These are phyloP conservation scores for Lophotriccus pileatus DNA, from an alignment of 2,797 vertebrate species.

Conservation along the genomic window DNA sequence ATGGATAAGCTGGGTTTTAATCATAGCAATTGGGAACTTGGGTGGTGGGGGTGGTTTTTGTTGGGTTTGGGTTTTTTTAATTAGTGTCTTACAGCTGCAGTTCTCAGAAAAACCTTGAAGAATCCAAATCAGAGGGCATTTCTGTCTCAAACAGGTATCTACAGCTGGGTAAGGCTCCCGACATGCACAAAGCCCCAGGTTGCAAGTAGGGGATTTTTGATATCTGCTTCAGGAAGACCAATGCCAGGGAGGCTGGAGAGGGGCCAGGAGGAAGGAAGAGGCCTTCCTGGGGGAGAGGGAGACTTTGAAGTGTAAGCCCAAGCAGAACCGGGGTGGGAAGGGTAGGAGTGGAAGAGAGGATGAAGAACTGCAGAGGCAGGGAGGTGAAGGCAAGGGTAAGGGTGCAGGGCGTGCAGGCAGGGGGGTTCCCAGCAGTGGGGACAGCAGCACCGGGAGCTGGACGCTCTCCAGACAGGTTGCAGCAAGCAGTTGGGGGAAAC, in stretches of 20 bases:
- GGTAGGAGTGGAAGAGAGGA: fast-evolving
- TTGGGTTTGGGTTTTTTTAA: background rate
- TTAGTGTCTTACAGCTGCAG: background rate
- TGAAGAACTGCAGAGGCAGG: background rate
- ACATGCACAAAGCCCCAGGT: background rate
- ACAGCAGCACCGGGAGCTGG: background rate
- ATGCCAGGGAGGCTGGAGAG: slow-evolving; percentile 16
- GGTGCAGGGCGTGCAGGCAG: background rate
- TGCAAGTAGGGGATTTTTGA: slow-evolving; percentile 20
- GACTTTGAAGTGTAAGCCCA: background rate
- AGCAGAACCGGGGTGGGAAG: background rate
- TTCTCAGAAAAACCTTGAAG: slow-evolving; percentile 1
- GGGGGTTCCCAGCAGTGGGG: background rate
- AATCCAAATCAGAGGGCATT: background rate
- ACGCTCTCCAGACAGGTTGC: background rate
- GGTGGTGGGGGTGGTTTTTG: background rate
- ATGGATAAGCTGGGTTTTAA: background rate
- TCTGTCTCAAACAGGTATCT: slow-evolving; percentile 2
- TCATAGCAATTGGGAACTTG: background rate
- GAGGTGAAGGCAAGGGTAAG: background rate
- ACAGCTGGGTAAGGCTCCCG: background rate
- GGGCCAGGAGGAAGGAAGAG: slow-evolving; percentile 39
- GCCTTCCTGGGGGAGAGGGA: fast-evolving
- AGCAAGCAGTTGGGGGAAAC: background rate
- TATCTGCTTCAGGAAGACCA: background rate